These are phyloP conservation scores for Pseudorasbora parva DNA, from an alignment of 2,113 vertebrate species.

Conservation along the genomic window DNA sequence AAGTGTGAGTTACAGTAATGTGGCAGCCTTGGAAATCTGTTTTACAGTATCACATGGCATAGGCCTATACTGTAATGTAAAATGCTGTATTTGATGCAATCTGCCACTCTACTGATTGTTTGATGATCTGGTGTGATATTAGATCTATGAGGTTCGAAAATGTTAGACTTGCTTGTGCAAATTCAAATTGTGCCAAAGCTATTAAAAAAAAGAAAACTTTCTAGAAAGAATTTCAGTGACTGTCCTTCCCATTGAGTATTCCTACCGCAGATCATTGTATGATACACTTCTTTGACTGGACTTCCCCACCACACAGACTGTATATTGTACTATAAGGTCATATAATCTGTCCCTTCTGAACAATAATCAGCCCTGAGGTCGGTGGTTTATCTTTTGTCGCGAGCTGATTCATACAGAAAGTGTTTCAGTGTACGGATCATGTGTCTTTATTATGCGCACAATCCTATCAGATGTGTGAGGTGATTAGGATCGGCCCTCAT, in stretches of 20 bases:
- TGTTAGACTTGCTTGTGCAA: too few species aligned
- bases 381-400: slow-evolving; percentile 24
- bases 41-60: too few species aligned
- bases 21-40: too few species aligned
- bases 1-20: too few species aligned
- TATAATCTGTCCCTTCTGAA: neutral
- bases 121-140: too few species aligned
- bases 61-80: too few species aligned
- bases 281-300: neutral
- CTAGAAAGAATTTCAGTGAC: neutral
- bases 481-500: slow-evolving; percentile 7
- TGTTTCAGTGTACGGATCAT: neutral
- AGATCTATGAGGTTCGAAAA: too few species aligned
- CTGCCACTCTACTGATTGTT: too few species aligned
- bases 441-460: slow-evolving; percentile 26
- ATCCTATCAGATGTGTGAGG: slow-evolving; percentile 24
- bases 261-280: neutral
- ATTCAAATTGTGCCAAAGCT: too few species aligned
- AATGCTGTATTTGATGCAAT: too few species aligned
- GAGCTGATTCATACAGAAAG: slow-evolving; percentile 13
- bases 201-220: neutral
- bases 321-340: neutral
- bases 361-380: neutral
- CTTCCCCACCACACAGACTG: slow-evolving; percentile 14
- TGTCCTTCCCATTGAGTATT: slow-evolving; percentile 9